phyloP scores from a whole-genome alignment of 2,113 vertebrate genomes.

The Onychostoma macrolepis region DNA sequence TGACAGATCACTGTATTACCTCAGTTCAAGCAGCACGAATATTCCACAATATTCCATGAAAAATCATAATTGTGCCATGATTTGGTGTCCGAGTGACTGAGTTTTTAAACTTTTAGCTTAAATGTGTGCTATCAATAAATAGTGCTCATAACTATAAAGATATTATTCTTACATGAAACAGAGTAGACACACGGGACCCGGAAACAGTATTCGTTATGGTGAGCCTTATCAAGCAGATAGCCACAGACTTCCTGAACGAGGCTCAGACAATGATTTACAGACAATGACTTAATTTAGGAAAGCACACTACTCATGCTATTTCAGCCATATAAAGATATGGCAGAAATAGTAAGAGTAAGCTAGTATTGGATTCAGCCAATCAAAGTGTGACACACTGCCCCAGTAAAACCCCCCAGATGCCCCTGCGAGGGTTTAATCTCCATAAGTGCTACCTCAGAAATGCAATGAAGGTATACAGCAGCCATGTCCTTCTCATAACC shows the following conservation, averaged over 20 bases:
- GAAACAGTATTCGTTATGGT: neutral
- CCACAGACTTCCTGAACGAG: neutral
- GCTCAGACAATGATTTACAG: neutral
- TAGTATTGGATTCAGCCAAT: neutral
- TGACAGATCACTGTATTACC: too few relatives aligned
- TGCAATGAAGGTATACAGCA: slow-evolving; percentile 13
- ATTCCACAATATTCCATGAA: too few relatives aligned
- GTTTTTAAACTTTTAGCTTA: too few relatives aligned
- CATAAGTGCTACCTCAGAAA: slow-evolving; percentile 28
- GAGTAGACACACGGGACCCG: neutral
- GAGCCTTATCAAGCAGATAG: neutral
- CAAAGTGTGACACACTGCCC: slow-evolving; percentile 23
- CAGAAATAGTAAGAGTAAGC: neutral
- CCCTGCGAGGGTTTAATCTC: slow-evolving; percentile 11
- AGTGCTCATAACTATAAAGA: neutral
- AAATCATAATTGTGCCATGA: too few relatives aligned
- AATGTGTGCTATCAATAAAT: neutral
- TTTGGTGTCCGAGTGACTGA: too few relatives aligned
- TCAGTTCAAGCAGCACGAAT: too few relatives aligned
- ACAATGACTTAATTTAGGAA: neutral
- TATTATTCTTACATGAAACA: neutral
- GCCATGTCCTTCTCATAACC: slow-evolving; percentile 8
- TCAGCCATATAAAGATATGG: neutral
- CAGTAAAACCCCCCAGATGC: neutral
- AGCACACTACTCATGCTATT: neutral